Conservation (phyloP, 2,113 vertebrate species). For the Brachirus orientalis region DNA sequence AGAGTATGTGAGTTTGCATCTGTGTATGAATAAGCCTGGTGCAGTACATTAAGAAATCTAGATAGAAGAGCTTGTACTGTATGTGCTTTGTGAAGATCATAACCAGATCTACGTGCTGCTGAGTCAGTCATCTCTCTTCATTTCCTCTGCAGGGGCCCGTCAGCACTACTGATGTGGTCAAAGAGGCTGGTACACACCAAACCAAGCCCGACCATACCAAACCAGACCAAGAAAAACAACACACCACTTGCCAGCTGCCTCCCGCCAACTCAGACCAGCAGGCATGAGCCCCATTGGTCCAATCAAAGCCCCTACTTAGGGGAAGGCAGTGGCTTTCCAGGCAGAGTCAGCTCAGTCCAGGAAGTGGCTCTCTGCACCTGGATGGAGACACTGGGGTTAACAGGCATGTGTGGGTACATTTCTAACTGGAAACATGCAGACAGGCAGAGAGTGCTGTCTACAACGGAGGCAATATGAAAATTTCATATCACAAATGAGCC, state of each 20-base stretch:
- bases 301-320: slow-evolving; percentile 63
- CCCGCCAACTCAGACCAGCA: slow-evolving; percentile 51
- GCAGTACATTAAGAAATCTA: slow-evolving; percentile 57
- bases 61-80: slow-evolving; percentile 37
- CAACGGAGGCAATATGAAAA: no score
- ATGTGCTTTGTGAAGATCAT: slow-evolving; percentile 50
- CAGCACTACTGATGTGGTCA: slow-evolving; percentile 73
- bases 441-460: no score
- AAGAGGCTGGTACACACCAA: slow-evolving; percentile 54
- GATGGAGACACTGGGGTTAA: slow-evolving; percentile 29
- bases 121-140: slow-evolving; percentile 73
- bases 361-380: slow-evolving; percentile 67
- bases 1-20: no score
- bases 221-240: slow-evolving; percentile 62
- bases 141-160: slow-evolving; percentile 55
- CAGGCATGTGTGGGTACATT: slow-evolving; percentile 27
- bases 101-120: slow-evolving; percentile 67
- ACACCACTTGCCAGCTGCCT: slow-evolving; percentile 61
- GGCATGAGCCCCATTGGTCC: slow-evolving; percentile 36
- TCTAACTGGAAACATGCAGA: background rate
- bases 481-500: no score
- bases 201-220: slow-evolving; percentile 48
- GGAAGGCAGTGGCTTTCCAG: slow-evolving; percentile 65
- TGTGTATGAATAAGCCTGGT: no score
- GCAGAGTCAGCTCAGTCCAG: slow-evolving; percentile 59